Evolutionary conservation across 2,113 vertebrate species (phyloP), one percentile per base, ranked within the genome.

Genomic region (Scytalopus superciliaris): DNA sequence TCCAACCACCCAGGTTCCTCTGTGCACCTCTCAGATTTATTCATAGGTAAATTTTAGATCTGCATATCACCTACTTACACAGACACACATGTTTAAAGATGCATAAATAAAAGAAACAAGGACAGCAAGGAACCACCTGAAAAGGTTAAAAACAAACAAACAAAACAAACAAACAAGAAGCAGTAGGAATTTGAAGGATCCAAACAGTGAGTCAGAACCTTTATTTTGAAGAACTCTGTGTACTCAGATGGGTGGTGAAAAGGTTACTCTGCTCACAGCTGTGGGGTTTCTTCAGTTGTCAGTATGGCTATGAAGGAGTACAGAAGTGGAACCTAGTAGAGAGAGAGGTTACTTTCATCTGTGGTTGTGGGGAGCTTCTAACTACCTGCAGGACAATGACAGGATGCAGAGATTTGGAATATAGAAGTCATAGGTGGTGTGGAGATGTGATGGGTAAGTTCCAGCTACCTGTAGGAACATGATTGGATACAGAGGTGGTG

Each of bases 401-500:
- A 24, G 6, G 6, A 2, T 75, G 55, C 24, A 68, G 53, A 53
- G 11, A 16, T 75, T 19, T 60, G n/a, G 16, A n/a, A 45, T 27
- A 8, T 0, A 7, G 53, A 73, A 21, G 35, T 37, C 6, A 2
- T 35, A 30, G 42, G 33, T 83, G 7, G 4, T 24, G 24, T 24
- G 14, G 21, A 22, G 37, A 5, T 64, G 2, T 0, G 0, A 49
- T 75, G 73, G 13, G 24, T n/a, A 45, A 18, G 33, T 45, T 83
- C 22, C 42, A 57, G 24, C 59, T 73, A n/a, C 47, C 24, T 33
- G 4, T 40, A 52, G 59, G 53, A 27, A 8, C 9, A 3, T 19
- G 7, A 23, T 24, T 25, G 12, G 2, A 4, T 66, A 44, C 10
- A 23, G 59, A 88, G 5, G 7, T 42, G 5, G 35, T 12, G 25